phyloP scores from a whole-genome alignment of 2,113 vertebrate species.

The Ailuropoda melanoleuca region DNA sequence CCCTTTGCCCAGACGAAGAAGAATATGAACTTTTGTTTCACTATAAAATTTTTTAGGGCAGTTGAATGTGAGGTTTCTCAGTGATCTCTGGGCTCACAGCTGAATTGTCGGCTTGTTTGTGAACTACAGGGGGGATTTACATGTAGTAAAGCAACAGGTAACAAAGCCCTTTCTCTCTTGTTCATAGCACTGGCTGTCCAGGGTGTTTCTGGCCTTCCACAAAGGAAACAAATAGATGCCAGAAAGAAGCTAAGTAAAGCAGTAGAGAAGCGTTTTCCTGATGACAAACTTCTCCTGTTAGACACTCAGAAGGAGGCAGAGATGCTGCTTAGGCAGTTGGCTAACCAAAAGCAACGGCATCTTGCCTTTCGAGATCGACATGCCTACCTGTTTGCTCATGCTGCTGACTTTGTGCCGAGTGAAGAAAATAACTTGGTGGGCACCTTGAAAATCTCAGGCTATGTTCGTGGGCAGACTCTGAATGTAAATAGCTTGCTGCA shows the following conservation, averaged over 20 bases:
- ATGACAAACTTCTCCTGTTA: conserved; percentile 89
- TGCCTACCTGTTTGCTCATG: conserved; percentile 89
- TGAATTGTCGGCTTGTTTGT: not conserved
- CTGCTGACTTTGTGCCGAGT: conserved; percentile 86
- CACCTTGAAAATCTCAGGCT: conserved; percentile 94
- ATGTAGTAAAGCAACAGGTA: not conserved
- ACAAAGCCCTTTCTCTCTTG: not conserved
- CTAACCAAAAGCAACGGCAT: conserved; percentile 91
- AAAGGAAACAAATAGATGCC: conserved; percentile 91
- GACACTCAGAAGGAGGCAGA: conserved; percentile 91
- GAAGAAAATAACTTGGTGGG: conserved; percentile 85
- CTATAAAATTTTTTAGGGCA: not conserved
- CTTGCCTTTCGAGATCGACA: conserved; percentile 92
- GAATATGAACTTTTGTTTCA: conserved; percentile 20
- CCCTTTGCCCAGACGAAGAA: not conserved
- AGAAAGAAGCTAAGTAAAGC: conserved; percentile 89
- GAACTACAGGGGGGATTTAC: not conserved
- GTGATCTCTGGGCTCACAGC: not conserved
- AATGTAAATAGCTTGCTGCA: conserved; percentile 93
- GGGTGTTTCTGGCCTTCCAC: conserved; percentile 87
- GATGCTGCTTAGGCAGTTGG: conserved; percentile 91
- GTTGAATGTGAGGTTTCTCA: not conserved
- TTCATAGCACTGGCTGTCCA: conserved; percentile 90
- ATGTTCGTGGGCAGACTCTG: conserved; percentile 90
- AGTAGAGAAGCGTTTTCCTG: conserved; percentile 91